Percentiles rank a stretch among this genome's conserved stretches.
phyloP scores from a whole-genome alignment of 2,888 invertebrate species.

The Phragmatobia fuliginosa region DNA sequence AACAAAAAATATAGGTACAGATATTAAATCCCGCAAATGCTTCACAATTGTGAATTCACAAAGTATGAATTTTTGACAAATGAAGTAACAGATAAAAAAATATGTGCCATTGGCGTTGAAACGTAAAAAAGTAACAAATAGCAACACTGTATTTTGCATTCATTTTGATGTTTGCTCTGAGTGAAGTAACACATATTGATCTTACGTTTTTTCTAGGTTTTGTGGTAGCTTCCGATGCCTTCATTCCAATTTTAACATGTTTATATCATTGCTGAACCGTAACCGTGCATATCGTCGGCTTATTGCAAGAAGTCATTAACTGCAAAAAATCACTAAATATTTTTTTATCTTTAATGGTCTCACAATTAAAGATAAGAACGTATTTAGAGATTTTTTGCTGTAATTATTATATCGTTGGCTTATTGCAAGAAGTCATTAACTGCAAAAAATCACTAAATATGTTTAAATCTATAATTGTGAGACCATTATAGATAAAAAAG shows the following conservation, averaged over 20 bases:
- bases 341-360: too few relatives aligned
- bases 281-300: too few relatives aligned
- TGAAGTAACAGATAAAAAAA: conserved; percentile 44
- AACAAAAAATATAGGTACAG: conserved; percentile 29
- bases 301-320: too few relatives aligned
- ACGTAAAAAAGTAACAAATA: conserved; percentile 9
- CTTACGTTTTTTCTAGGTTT: background rate
- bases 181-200: background rate
- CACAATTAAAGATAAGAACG: too few relatives aligned
- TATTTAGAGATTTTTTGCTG: too few relatives aligned
- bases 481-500: too few relatives aligned
- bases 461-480: too few relatives aligned
- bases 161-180: background rate
- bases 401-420: too few relatives aligned
- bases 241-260: background rate
- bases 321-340: too few relatives aligned
- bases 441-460: too few relatives aligned
- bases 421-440: too few relatives aligned
- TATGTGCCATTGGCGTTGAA: conserved; percentile 17
- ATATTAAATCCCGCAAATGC: conserved; percentile 43
- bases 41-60: conserved; percentile 26
- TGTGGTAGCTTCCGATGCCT: background rate
- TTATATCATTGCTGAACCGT: background rate
- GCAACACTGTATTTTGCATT: conserved; percentile 2
- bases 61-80: conserved; percentile 31